Base-by-base conservation (phyloP, 1,140 invertebrate species). In the Neodiprion pinetum region DNA sequence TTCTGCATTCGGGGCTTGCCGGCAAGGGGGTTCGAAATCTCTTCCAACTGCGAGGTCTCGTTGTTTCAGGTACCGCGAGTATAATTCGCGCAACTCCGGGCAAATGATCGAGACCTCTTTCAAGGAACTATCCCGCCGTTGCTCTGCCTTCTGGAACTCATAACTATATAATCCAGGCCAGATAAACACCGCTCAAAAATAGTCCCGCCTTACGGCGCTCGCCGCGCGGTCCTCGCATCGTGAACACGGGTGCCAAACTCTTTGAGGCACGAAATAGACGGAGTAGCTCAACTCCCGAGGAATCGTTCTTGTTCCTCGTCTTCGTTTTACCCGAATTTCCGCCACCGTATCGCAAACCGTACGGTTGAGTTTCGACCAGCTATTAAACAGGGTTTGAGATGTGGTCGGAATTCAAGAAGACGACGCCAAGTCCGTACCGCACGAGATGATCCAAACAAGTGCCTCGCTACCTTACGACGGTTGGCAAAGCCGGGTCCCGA, bases 111-210 rank as follows among this genome's bases (percentile, higher is more conserved):
- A 80, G 78, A 84, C 83, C 53, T 82, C 79, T 78, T 86, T 86
- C 85, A 80, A 79, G 76, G 86, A 87, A 87, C 81, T 83, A 85
- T 86, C 17, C 17, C 80, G 80, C 76, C 5, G 2, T 40, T 40
- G 28, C 28, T 40, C 74, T 79, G 81, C 82, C 85, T 87, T 87
- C 83, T 87, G 85, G 84, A 86, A 86, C 81, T 84, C 83, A 84
- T 86, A 87, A 86, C 81, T 83, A 84, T 83, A 85, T 84, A 85
- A 86, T 88, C 82, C 82, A 82, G 84, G 82, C 80, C 83, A 85
- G 84, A 87, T 87, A 86, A 88, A 86, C 84, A 86, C 78, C 74
- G 81, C 77, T 83, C 84, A 80, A 86, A 86, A 87, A 87, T 87
- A 86, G 85, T 86, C 67, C 73, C 21, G 72, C 50, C 48, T 66